Evolutionary conservation across 2,113 vertebrate species (phyloP).

Genomic region (Furnarius figulus): DNA sequence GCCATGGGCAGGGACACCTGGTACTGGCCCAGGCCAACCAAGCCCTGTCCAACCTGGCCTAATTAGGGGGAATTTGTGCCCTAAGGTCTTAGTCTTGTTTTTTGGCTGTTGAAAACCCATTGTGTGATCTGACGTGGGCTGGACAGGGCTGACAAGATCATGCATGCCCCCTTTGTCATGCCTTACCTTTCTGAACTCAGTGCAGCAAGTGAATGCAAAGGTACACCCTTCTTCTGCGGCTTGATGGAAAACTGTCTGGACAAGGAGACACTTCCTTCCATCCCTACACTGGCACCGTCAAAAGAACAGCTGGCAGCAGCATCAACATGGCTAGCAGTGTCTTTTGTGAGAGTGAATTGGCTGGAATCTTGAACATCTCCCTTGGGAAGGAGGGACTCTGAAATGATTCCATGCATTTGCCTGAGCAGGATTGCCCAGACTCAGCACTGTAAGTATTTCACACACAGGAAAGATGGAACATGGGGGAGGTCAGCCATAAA

Average conservation of each 20-base stretch:
- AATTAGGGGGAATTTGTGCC: background rate
- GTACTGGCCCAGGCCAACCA: too few species aligned
- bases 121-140: fast-evolving
- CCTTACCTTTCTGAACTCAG: constrained; percentile 61
- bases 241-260: background rate
- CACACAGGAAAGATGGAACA: background rate
- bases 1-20: too few species aligned
- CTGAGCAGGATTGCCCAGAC: background rate
- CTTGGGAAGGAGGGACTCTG: background rate
- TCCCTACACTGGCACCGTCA: fast-evolving
- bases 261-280: background rate
- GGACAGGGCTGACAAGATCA: fast-evolving
- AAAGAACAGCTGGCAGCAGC: fast-evolving
- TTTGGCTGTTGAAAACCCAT: background rate
- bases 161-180: background rate
- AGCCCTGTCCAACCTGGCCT: too few species aligned
- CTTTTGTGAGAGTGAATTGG: background rate
- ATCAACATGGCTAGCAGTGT: fast-evolving
- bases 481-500: background rate
- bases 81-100: background rate
- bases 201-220: background rate
- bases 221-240: background rate
- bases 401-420: background rate
- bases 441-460: background rate
- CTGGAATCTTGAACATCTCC: background rate